Conservation (phyloP, 2,113 vertebrate genomes). For the Nothocercus julius region DNA sequence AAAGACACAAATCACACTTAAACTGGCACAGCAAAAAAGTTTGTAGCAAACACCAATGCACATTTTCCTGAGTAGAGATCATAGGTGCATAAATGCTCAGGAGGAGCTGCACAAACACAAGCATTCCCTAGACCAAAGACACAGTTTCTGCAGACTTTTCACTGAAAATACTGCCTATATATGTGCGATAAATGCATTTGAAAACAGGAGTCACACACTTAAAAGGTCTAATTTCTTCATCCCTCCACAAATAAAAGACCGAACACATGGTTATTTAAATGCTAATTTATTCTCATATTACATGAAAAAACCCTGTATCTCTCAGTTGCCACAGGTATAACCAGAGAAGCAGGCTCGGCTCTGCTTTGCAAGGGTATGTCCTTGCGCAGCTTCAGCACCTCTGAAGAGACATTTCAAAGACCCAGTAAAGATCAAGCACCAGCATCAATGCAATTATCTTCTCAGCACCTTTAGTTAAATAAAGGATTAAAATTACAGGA, state of each 20-base stretch:
- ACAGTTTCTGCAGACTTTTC: not conserved
- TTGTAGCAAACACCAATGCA: not conserved
- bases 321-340: conserved; percentile 25
- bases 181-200: accelerated
- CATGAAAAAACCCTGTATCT: not conserved
- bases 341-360: conserved; percentile 33
- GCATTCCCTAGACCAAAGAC: not conserved
- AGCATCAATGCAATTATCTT: not conserved
- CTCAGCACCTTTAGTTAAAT: not conserved
- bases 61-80: not conserved
- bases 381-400: not conserved
- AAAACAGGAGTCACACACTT: not conserved
- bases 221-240: not conserved
- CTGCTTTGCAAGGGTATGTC: not conserved
- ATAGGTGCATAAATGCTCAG: not conserved
- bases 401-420: conserved; percentile 11
- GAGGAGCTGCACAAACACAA: not conserved
- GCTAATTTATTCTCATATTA: not conserved
- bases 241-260: not conserved
- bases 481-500: not conserved
- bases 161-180: not conserved
- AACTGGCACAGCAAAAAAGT: not conserved
- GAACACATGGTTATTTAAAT: not conserved
- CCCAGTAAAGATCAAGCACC: not conserved
- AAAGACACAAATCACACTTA: not conserved